Conservation (phyloP, 2,797 vertebrate genomes). For the Poliocrania exsul region DNA sequence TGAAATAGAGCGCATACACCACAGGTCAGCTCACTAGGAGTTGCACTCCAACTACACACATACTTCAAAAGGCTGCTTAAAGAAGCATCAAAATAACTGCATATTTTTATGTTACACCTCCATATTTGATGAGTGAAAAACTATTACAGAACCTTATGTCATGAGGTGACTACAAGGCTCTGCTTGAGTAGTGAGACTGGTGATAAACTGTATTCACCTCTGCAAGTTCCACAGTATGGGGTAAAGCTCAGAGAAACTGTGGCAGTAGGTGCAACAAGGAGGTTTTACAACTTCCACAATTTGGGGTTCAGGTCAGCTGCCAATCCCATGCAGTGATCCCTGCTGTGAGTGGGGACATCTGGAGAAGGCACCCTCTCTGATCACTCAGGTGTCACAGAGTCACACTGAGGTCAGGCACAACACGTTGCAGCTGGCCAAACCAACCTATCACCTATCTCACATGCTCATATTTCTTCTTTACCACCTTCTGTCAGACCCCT, state of each 20-base stretch:
- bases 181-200: neutral
- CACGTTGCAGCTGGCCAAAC: accelerated
- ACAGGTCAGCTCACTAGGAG: neutral
- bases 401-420: neutral
- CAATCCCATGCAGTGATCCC: neutral
- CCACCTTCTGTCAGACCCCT: neutral
- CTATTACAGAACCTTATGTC: neutral
- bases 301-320: neutral
- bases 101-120: neutral
- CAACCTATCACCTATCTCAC: neutral
- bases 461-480: neutral
- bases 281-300: neutral
- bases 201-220: neutral
- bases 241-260: neutral
- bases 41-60: neutral
- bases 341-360: neutral
- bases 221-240: neutral
- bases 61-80: neutral
- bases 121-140: neutral
- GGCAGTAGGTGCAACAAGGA: neutral
- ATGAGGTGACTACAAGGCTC: neutral
- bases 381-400: neutral
- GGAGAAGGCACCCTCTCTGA: neutral
- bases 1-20: neutral
- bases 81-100: neutral